Conservation (phyloP, 2,113 vertebrate species). For the Muscicapa adusta region DNA sequence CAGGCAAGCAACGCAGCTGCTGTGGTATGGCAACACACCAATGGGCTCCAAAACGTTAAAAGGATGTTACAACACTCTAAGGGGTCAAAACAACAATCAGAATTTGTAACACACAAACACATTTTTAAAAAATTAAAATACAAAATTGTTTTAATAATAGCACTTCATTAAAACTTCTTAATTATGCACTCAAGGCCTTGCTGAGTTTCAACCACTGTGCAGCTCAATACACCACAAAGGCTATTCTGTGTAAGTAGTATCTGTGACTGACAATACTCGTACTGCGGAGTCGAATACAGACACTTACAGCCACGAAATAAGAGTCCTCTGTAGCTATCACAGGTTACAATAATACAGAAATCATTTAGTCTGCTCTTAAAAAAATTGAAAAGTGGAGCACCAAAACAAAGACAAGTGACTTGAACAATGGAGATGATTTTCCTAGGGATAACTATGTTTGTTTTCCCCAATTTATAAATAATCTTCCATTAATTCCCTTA, state of each 20-base stretch:
- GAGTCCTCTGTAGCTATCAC: not conserved
- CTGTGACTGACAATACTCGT: not conserved
- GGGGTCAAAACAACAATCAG: not conserved
- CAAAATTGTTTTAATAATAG: not conserved
- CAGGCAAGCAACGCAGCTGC: not conserved
- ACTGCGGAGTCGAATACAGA: not conserved
- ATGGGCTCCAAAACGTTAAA: not conserved
- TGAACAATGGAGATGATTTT: not conserved
- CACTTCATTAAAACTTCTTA: not conserved
- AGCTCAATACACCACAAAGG: not conserved
- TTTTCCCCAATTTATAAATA: not conserved
- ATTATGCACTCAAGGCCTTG: not conserved
- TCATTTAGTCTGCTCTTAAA: not conserved
- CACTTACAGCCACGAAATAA: not conserved
- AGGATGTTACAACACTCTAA: not conserved
- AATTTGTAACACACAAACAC: not conserved
- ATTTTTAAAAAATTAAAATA: not conserved
- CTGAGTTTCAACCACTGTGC: not conserved
- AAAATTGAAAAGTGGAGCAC: not conserved
- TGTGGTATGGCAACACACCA: rapidly evolving
- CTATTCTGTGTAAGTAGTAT: not conserved
- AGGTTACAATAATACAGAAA: not conserved
- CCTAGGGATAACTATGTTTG: not conserved
- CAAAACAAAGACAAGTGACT: not conserved
- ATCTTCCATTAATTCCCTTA: not conserved